Percentiles rank a stretch among this genome's conserved stretches.
Evolutionary conservation across 2,113 vertebrate species (phyloP).

Genomic region (Vulpes vulpes): DNA sequence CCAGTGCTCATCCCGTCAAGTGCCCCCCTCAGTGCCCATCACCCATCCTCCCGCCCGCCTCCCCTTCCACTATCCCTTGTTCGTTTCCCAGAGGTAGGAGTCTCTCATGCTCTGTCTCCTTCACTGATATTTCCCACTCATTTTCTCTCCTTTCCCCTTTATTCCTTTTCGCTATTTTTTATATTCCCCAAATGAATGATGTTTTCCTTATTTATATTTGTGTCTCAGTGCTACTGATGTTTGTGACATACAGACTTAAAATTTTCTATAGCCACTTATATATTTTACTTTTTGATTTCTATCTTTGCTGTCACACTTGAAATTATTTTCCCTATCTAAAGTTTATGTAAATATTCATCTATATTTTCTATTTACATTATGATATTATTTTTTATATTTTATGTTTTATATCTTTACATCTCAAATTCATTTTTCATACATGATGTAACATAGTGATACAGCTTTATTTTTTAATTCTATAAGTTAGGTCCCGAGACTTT

Average conservation of each 20-base stretch:
- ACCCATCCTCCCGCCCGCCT: no score
- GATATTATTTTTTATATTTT: neutral
- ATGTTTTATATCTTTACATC: neutral
- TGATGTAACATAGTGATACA: neutral
- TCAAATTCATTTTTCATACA: neutral
- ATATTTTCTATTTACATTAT: neutral
- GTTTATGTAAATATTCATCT: neutral
- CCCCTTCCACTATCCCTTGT: no score
- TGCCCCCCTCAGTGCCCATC: no score
- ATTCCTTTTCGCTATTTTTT: no score
- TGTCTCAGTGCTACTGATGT: neutral
- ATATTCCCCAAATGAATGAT: neutral
- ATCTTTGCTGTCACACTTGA: neutral
- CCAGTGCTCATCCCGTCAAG: no score
- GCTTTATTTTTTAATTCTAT: neutral
- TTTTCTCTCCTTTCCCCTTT: no score
- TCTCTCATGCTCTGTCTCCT: no score
- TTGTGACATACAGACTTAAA: neutral
- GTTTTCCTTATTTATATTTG: neutral
- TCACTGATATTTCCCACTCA: no score
- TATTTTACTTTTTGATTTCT: slow-evolving; percentile 11
- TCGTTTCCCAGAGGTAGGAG: no score
- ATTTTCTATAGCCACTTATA: neutral
- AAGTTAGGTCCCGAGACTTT: neutral
- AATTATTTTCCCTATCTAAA: neutral